These are phyloP conservation scores for Xestia rhomboidea DNA, from an alignment of 2,888 invertebrate species.

Conservation along the genomic window DNA sequence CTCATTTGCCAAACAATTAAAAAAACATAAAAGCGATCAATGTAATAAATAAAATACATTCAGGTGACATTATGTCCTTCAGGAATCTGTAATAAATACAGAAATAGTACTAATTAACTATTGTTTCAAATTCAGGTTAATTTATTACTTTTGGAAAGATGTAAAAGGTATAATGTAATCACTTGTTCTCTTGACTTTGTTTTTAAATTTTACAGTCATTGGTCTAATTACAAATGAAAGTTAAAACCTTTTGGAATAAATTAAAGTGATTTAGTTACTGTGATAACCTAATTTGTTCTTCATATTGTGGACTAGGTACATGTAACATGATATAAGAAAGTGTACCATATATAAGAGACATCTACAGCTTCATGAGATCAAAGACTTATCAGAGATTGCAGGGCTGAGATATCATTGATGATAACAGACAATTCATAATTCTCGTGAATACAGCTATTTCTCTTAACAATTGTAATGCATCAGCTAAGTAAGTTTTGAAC, in stretches of 20 bases:
- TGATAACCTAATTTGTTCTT: neutral
- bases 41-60: neutral
- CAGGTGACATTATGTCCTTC: neutral
- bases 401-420: neutral
- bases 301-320: neutral
- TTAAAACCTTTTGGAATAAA: neutral
- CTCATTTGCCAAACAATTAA: neutral
- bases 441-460: neutral
- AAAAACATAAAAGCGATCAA: neutral
- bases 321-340: too few relatives aligned
- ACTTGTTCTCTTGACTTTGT: neutral
- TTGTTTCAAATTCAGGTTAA: slow-evolving; percentile 48
- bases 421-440: neutral
- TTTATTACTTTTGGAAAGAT: slow-evolving; percentile 6
- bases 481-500: neutral
- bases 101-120: slow-evolving; percentile 32
- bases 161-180: neutral
- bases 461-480: neutral
- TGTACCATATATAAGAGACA: neutral
- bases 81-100: slow-evolving; percentile 25
- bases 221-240: slow-evolving; percentile 8
- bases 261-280: neutral
- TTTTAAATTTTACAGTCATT: slow-evolving; percentile 17
- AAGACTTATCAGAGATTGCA: slow-evolving; percentile 12
- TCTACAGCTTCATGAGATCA: neutral